Conservation (phyloP, 2,113 vertebrate genomes). For the Eira barbara region DNA sequence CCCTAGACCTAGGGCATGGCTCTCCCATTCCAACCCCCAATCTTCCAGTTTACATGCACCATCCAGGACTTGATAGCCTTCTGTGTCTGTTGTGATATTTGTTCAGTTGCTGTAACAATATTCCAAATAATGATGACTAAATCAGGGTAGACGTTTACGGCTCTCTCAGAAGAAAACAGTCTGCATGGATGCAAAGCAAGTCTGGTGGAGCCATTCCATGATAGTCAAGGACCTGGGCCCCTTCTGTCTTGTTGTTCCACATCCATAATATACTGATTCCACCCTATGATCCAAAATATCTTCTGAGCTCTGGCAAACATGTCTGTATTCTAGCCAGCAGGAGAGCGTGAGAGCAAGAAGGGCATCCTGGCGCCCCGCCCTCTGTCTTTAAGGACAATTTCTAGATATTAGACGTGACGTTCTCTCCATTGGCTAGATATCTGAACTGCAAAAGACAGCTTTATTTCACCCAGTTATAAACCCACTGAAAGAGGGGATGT, state of each 20-base stretch:
- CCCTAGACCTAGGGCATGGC: background rate
- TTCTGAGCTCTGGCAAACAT: background rate
- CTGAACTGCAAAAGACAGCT: background rate
- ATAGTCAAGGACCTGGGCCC: background rate
- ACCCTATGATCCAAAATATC: background rate
- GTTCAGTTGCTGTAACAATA: background rate
- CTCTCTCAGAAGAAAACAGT: background rate
- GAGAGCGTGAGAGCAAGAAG: background rate
- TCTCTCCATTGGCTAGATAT: background rate
- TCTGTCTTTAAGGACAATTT: background rate
- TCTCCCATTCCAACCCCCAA: background rate
- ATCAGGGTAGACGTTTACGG: accelerated
- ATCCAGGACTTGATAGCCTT: background rate
- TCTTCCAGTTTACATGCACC: background rate
- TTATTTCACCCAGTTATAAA: background rate
- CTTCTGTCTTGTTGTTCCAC: background rate
- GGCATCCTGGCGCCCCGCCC: too few species aligned
- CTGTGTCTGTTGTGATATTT: background rate
- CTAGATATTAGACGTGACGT: background rate
- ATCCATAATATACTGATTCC: background rate
- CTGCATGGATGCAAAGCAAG: background rate
- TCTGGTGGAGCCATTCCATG: background rate
- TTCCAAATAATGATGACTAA: background rate
- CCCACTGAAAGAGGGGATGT: background rate
- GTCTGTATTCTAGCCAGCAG: background rate